A percentile compares a stretch with the other conserved stretches of the same genome.
Conservation (phyloP, 1,140 invertebrate species). For the Listronotus bonariensis region DNA sequence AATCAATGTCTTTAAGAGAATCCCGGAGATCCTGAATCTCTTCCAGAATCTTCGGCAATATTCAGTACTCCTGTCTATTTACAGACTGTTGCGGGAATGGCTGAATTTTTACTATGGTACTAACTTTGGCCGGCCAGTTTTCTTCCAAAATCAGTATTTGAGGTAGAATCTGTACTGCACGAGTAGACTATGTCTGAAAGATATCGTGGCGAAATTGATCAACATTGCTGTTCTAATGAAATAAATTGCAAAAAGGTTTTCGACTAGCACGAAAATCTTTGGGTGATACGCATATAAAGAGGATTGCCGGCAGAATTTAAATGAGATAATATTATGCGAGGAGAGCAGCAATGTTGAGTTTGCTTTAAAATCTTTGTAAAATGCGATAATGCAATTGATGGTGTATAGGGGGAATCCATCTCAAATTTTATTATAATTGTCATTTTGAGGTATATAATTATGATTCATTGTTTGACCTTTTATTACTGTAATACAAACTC, state of each 20-base stretch:
- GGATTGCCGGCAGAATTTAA: slow-evolving; percentile 89
- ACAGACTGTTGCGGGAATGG: slow-evolving; percentile 53
- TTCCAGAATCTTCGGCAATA: slow-evolving; percentile 49
- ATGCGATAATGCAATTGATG: slow-evolving; percentile 86
- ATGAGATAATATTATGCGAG: slow-evolving; percentile 86
- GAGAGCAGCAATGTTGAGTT: slow-evolving; percentile 72
- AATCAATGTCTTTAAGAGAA: slow-evolving; percentile 31
- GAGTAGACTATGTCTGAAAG: slow-evolving; percentile 25
- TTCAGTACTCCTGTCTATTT: slow-evolving; percentile 53
- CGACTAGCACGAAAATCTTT: slow-evolving; percentile 80
- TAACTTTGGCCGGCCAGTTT: not conserved
- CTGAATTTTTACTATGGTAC: slow-evolving; percentile 52
- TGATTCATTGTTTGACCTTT: too few species aligned
- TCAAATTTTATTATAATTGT: too few species aligned
- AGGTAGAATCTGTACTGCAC: slow-evolving; percentile 50
- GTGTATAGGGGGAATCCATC: slow-evolving; percentile 93
- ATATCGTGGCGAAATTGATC: slow-evolving; percentile 17
- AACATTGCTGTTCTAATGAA: slow-evolving; percentile 53
- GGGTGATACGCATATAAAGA: slow-evolving; percentile 88
- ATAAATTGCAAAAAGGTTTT: slow-evolving; percentile 64
- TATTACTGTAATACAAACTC: too few species aligned
- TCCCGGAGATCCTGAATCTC: slow-evolving; percentile 46
- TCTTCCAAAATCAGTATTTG: slow-evolving; percentile 33
- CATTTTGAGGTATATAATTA: too few species aligned
- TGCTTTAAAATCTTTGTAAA: slow-evolving; percentile 70